Base-by-base conservation (phyloP, 2,797 vertebrate species). In the Danio aesculapii region DNA sequence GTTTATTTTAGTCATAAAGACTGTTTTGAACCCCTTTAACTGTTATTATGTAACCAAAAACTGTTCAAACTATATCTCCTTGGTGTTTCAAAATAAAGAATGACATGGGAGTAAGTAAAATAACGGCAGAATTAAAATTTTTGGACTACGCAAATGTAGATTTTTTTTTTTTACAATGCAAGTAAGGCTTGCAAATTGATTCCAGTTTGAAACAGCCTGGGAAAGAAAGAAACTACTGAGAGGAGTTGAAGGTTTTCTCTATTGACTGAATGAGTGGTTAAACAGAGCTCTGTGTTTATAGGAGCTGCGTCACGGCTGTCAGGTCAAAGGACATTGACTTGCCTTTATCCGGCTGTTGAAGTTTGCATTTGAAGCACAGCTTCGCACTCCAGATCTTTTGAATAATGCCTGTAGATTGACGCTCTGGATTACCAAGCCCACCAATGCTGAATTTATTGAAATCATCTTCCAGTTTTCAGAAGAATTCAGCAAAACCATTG, bases 261-360 rank as follows among this genome's bases (percentile, higher is more conserved):
- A 63, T 69, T 70, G 46, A 50, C 44, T 43, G 17, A 64, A 50
- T 49, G 19, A 39, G 67, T 17, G 5, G 75, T 67, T 67, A 79
- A 77, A 77, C 77, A 77, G 69, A 79, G 68, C 49, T 66, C 39
- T 11, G 53, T 30, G 30, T 85, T 81, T 83, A 78, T 83, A 58
- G 30, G 66, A 47, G 58, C 21, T 70, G 46, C 72, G 72, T 80
- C 77, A 84, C 66, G 8, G 61, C 12, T 8, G 19, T 76, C 43
- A 76, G 79, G 59, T 82, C 80, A 84, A 86, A 84, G 85, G 57
- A 67, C 77, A 76, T 79, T 69, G 12, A 66, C 68, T 81, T 43
- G 30, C 68, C 72, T 76, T 66, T 61, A 63, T 12, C 53, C 5
- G 2, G 52, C 49, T 50, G 58, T 50, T 70, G 17, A 75, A 44